phyloP scores from a whole-genome alignment of 2,113 vertebrate genomes.

The Hyperoodon ampullatus region DNA sequence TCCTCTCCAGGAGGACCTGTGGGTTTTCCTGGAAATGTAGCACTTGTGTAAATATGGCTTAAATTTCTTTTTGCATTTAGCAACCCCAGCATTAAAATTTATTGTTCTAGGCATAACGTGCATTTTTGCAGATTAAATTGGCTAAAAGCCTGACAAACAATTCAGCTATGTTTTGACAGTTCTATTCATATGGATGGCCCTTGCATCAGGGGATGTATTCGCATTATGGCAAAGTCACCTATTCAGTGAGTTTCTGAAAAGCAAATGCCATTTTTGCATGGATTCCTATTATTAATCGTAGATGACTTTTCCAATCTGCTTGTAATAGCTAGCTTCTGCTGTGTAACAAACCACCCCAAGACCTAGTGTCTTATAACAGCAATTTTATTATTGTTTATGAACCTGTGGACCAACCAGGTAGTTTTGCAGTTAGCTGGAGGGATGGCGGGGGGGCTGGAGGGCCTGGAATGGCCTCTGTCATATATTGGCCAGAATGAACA shows the following conservation, averaged over 20 bases:
- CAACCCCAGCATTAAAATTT: slow-evolving; percentile 27
- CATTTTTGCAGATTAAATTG: slow-evolving; percentile 47
- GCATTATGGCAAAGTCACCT: not conserved
- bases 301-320: not conserved
- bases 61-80: slow-evolving; percentile 34
- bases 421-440: not conserved
- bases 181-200: not conserved
- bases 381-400: not conserved
- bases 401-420: not conserved
- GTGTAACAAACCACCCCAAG: not conserved
- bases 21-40: not conserved
- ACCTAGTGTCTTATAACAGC: not conserved
- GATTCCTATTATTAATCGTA: not conserved
- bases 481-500: not conserved
- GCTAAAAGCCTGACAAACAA: slow-evolving; percentile 24
- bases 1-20: not conserved
- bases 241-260: slow-evolving; percentile 24
- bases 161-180: not conserved
- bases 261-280: not conserved
- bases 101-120: not conserved
- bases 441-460: not conserved
- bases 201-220: not conserved
- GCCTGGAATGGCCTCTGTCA: not conserved
- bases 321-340: slow-evolving; percentile 8
- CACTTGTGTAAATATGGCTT: slow-evolving; percentile 40